These are phyloP conservation scores for Beaufortia kweichowensis DNA, from an alignment of 2,113 vertebrate genomes.

Conservation along the genomic window DNA sequence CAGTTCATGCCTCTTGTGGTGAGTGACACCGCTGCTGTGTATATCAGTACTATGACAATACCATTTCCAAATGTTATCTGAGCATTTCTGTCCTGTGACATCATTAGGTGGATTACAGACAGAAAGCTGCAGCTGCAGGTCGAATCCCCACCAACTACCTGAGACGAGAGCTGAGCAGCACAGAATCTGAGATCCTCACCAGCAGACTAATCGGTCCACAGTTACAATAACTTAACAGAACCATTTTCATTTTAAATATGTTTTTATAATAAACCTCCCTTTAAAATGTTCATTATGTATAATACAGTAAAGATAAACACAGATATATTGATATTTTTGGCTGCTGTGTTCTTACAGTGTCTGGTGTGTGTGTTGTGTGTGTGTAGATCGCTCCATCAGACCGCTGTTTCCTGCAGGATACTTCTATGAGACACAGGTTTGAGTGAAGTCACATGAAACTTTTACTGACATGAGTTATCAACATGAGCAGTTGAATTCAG, in stretches of 20 bases:
- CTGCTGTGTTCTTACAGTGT: neutral
- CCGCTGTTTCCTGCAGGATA: slow-evolving; percentile 94
- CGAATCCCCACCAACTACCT: slow-evolving; percentile 97
- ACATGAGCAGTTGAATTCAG: neutral
- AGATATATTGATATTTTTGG: no score
- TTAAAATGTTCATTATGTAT: no score
- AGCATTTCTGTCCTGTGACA: neutral
- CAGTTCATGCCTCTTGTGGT: slow-evolving; percentile 97
- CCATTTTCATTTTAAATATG: no score
- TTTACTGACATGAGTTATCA: neutral
- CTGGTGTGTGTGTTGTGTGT: slow-evolving; percentile 25
- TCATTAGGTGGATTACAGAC: slow-evolving; percentile 92
- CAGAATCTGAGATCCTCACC: slow-evolving; percentile 93
- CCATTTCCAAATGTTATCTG: neutral
- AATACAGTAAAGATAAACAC: no score
- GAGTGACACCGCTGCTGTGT: slow-evolving; percentile 60
- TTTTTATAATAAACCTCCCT: no score
- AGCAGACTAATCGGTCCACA: slow-evolving; percentile 91
- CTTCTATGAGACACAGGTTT: slow-evolving; percentile 96
- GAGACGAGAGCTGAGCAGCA: slow-evolving; percentile 87
- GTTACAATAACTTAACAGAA: no score
- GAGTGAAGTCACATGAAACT: neutral
- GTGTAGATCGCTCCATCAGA: slow-evolving; percentile 88
- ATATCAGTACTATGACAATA: no score
- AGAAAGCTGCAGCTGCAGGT: slow-evolving; percentile 96